Evolutionary conservation across 92 coral and sea anemone species (phyloP).

Genomic region (Blastomussa wellsi): DNA sequence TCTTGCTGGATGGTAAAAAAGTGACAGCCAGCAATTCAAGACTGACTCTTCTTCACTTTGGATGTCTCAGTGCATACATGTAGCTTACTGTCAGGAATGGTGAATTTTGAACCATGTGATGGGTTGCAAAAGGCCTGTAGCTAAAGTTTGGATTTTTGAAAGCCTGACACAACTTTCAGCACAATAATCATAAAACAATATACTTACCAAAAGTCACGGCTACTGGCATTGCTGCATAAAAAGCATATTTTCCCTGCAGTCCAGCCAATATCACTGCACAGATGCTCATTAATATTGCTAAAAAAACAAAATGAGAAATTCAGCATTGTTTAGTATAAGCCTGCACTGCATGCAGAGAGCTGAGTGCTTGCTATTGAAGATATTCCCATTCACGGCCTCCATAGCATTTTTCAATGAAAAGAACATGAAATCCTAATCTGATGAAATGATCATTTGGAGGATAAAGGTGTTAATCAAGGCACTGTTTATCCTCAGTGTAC

Average conservation of each 20-base stretch:
- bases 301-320: neutral
- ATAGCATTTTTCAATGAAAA: too few species aligned
- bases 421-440: neutral
- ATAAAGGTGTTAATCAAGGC: too few species aligned
- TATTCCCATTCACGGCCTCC: neutral
- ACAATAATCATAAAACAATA: neutral
- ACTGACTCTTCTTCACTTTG: too few species aligned
- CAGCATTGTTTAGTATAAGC: too few species aligned
- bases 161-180: neutral
- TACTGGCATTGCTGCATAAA: slow-evolving; percentile 96
- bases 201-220: slow-evolving; percentile 87
- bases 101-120: too few species aligned
- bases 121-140: too few species aligned
- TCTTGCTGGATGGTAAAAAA: too few species aligned
- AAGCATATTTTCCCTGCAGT: slow-evolving; percentile 91
- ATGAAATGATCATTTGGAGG: too few species aligned
- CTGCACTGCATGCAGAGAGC: too few species aligned
- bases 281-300: slow-evolving; percentile 92
- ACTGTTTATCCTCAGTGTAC: slow-evolving; percentile 23
- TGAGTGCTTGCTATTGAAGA: neutral
- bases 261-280: slow-evolving; percentile 95
- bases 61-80: too few species aligned
- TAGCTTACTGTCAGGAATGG: too few species aligned
- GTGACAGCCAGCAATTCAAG: too few species aligned
- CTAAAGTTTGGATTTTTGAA: neutral